Conservation (phyloP, 2,888 invertebrate genomes). For the Yponomeuta evonymella region DNA sequence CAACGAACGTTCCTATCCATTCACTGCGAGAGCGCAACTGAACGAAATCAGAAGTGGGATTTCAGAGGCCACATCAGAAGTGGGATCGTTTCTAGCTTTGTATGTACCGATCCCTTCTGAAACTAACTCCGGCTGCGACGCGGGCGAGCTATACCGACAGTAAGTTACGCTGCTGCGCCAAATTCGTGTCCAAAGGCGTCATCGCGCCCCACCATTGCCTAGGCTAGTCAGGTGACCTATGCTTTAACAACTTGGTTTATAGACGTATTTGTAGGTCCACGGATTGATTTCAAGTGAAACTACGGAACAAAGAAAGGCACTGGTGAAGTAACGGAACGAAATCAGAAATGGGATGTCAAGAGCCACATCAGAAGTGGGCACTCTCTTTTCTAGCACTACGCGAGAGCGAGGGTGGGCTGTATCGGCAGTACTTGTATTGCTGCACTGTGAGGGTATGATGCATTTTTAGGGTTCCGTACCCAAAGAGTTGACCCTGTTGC, state of each 20-base stretch:
- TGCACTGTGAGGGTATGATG: slow-evolving; percentile 68
- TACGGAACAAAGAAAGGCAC: too few relatives aligned
- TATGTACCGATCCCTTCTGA: background rate
- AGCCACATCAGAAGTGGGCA: background rate
- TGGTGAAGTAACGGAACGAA: too few relatives aligned
- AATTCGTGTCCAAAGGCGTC: slow-evolving; percentile 87
- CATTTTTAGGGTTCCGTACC: too few relatives aligned
- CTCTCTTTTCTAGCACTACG: background rate
- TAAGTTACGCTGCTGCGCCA: slow-evolving; percentile 90
- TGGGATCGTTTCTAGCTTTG: background rate
- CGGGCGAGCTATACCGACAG: slow-evolving; percentile 92
- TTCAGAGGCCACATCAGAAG: background rate
- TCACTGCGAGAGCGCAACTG: too few relatives aligned
- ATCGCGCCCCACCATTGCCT: slow-evolving; percentile 90
- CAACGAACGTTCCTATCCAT: too few relatives aligned
- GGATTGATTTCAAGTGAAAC: too few relatives aligned
- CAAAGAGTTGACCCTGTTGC: too few relatives aligned
- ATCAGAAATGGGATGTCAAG: too few relatives aligned
- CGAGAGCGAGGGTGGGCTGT: slow-evolving; percentile 88
- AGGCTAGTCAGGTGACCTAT: slow-evolving; percentile 85
- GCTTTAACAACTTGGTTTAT: too few relatives aligned
- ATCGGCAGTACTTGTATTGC: slow-evolving; percentile 91
- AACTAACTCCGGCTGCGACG: slow-evolving; percentile 62
- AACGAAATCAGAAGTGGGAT: too few relatives aligned
- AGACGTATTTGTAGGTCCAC: too few relatives aligned